Evolutionary conservation across 2,797 vertebrate genomes (phyloP), one percentile per base, ranked within the genome.

Genomic region (Hippocampus kuda): DNA sequence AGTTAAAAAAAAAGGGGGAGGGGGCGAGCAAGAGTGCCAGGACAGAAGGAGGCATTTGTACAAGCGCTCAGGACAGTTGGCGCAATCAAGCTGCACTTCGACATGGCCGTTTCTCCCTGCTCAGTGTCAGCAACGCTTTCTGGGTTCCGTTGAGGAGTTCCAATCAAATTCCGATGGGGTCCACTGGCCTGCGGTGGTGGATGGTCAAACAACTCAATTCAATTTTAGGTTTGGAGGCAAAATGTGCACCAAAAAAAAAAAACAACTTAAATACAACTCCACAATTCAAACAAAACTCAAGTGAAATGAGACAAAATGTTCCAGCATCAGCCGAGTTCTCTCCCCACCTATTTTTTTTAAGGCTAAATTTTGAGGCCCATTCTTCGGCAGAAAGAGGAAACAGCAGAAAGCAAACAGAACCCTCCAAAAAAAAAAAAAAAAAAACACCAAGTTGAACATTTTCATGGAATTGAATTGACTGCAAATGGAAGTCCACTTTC

Each of bases 1-100:
- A 89, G 80, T 76, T 38, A 73, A 77, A 80, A 80, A 48, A 54
- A 24, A 41, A 70, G 71, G 76, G 75, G 71, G 73, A 75, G 75
- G 70, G 48, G 72, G 80, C 79, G 65, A 75, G 75, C 66, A 30
- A 73, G n/a, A 66, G 20, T 8, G 9, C 48, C 24, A 75, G 66
- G 71, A 79, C 53, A 64, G 72, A 74, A 70, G 67, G 48, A 72
- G 48, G 65, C 72, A 71, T 66, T 81, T 74, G 72, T 68, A 11
- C 59, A 49, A 13, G 13, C 67, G 60, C 64, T 15, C 27, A 72
- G 68, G 72, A 65, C 60, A 62, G 67, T 56, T 38, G 60, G 68
- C 59, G 68, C 72, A 77, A 66, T 76, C 30, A 74, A 77, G 56
- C 51, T 22, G 1, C 62, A 46, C 13, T 42, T 65, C 27, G n/a